phyloP scores from a whole-genome alignment of 2,113 vertebrate species.

The Corythoichthys haematopterus region DNA sequence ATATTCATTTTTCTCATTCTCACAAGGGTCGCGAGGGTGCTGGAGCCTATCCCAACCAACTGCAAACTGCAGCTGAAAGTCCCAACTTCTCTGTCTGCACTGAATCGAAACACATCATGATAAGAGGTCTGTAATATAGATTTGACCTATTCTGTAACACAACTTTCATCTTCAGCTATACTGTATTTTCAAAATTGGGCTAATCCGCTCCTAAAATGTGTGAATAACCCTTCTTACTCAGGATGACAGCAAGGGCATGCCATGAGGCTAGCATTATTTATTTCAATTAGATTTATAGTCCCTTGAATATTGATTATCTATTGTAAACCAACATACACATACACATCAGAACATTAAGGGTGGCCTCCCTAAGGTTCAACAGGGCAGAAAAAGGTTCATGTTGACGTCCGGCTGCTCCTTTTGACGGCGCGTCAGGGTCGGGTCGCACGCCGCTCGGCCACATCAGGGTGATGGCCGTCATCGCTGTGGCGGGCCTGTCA shows the following conservation, averaged over 20 bases:
- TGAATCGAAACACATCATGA: not conserved
- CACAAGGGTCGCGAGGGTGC: too few relatives aligned
- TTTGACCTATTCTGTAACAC: not conserved
- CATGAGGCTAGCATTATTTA: slow-evolving; percentile 13
- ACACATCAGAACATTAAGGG: not conserved
- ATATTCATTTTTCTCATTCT: too few relatives aligned
- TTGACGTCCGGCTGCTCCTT: slow-evolving; percentile 87
- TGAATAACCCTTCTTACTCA: slow-evolving; percentile 1
- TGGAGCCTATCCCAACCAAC: too few relatives aligned
- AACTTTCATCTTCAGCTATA: not conserved
- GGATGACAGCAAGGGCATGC: not conserved
- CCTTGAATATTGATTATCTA: slow-evolving; percentile 15
- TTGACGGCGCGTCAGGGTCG: slow-evolving; percentile 78
- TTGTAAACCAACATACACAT: slow-evolving; percentile 11
- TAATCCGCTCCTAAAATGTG: slow-evolving; percentile 2
- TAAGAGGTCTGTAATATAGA: not conserved
- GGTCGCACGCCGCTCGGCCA: slow-evolving; percentile 83
- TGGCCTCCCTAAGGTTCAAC: slow-evolving; percentile 72
- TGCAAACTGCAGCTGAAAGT: not conserved
- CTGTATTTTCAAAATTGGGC: too few relatives aligned
- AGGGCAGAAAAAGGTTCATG: slow-evolving; percentile 75
- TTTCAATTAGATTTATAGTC: slow-evolving; percentile 46
- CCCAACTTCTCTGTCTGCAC: not conserved
- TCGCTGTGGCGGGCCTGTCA: slow-evolving; percentile 93
- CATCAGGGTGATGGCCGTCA: slow-evolving; percentile 80